Evolutionary conservation across 2,888 invertebrate species (phyloP), one percentile per base, ranked within the genome.

Genomic region (Mesochorus sp.): DNA sequence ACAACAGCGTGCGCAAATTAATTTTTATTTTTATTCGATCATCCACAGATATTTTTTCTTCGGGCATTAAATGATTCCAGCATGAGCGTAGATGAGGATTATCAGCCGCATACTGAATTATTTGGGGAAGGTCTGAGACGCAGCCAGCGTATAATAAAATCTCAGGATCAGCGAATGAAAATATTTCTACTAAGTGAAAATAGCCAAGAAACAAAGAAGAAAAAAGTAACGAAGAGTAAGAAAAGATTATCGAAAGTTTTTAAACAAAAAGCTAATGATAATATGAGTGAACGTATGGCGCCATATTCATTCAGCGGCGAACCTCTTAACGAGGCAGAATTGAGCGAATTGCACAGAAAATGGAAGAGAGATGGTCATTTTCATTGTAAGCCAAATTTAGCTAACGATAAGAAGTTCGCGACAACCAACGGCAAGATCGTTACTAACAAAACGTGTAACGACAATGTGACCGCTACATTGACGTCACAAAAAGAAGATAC

Each of bases 341-440:
- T 79, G 34, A 28, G 55, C 0, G 44, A 61, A 2, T 44, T 79
- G 10, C 19, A 6, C 1, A 2, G 28, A 0, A 79, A 79, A 42
- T 79, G 53, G 14, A 17, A n/a, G 0, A 14, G 28, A 1, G 79
- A 79, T 10, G 61, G 75, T 4, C 66, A 79, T 61, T 79, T 75
- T 31, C 47, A 31, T 6, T 4, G 1, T 0, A 49, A 31, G 5
- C 8, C 59, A 6, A 17, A 44, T 5, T 6, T 64, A 10, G 61
- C 62, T 1, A 39, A n/a, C n/a, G n/a, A n/a, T n/a, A n/a, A n/a
- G 37, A 37, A 37, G 12, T n/a, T 42, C 12, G 21, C 70, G 0
- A 47, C 31, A 47, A 66, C 51, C 0, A 66, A 78, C 6, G 53
- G 44, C 5, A 77, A 53, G 21, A 12, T 4, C 12, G 28, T 26